Percentiles rank a stretch among this genome's conserved stretches.
Conservation (phyloP, 2,797 vertebrate species). For the Sebastes vulpes region DNA sequence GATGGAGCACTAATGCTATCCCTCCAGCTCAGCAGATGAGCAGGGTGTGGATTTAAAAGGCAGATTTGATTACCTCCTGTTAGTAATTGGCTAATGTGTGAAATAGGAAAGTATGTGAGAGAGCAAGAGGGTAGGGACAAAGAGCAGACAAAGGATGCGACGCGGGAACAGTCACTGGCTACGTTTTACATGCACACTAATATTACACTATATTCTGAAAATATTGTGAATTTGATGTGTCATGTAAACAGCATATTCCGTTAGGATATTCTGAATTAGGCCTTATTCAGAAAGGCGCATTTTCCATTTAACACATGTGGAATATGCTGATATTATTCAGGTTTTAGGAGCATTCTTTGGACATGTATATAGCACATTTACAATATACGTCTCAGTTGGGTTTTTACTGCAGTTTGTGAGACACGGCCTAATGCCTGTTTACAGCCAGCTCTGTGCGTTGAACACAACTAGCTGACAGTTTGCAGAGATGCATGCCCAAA, state of each 20-base stretch:
- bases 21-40: constrained; percentile 74
- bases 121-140: constrained; percentile 3
- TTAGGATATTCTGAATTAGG: background rate
- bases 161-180: background rate
- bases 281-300: rapidly evolving
- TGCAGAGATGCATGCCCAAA: too few relatives aligned
- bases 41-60: constrained; percentile 70
- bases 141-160: background rate
- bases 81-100: constrained; percentile 81
- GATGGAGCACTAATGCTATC: constrained; percentile 72
- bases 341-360: background rate
- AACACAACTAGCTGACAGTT: too few relatives aligned
- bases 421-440: too few relatives aligned
- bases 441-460: too few relatives aligned
- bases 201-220: background rate
- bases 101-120: constrained; percentile 55
- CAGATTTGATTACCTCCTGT: constrained; percentile 79
- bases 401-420: too few relatives aligned
- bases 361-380: background rate
- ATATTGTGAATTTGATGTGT: background rate
- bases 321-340: background rate
- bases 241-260: background rate
- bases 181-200: background rate
- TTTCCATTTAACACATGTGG: rapidly evolving
- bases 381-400: background rate